Evolutionary conservation across 2,888 invertebrate species (phyloP), one percentile per base, ranked within the genome.

Genomic region (Hesperia comma): DNA sequence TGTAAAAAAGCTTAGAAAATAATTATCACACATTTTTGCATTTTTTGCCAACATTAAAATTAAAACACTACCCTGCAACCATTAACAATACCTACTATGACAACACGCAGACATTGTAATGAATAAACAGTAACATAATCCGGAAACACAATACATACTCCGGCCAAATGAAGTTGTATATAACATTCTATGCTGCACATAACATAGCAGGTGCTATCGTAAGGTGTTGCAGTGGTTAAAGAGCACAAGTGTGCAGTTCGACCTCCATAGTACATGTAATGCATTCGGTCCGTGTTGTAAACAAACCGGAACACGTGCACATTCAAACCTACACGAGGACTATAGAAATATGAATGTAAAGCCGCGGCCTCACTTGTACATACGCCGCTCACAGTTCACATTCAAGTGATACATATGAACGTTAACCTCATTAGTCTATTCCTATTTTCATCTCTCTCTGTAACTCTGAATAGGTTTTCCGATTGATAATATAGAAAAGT

Each of bases 231-330:
- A 46, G 41, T 41, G 14, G 41, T 41, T 41, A 62, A 43, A 32
- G 43, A 40, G 43, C n/a, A 32, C 46, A 19, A 43, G 32, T 37
- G 6, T 63, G 56, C 63, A 43, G 63, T 63, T 56, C 46, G 55
- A 63, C 63, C 63, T 55, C 46, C 63, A 63, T 63, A 53, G 40
- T 56, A 33, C 43, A 37, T 40, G 46, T 21, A 26, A 56, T 56
- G 56, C 56, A 46, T 63, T 63, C 46, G n/a, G 54, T 14, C 15
- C 51, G 46, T 56, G 19, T 8, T 33, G 55, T 55, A 63, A 63
- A 63, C 53, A 63, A 55, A 63, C 14, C 55, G 6, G 55, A 63
- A 43, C 55, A 63, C 62, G 55, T 63, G 46, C 17, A 56, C 46
- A 46, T 61, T 26, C n/a, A 43, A 46, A 46, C 19, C 33, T 33